Conservation (phyloP, 2,113 vertebrate species). For the Rhinoderma darwinii region DNA sequence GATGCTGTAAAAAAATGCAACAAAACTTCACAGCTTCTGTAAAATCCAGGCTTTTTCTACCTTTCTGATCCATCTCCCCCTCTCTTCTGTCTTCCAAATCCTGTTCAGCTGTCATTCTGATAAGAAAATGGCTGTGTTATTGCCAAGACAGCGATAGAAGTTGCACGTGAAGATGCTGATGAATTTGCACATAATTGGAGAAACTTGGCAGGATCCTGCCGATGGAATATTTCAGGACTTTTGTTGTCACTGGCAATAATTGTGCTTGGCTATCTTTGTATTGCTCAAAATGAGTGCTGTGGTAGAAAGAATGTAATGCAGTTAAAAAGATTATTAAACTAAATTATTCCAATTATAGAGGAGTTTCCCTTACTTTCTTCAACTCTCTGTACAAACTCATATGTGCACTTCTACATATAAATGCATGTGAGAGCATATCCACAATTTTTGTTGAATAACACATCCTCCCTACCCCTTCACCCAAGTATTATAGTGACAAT, state of each 20-base stretch:
- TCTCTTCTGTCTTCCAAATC: conserved; percentile 42
- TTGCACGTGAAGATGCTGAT: conserved; percentile 33
- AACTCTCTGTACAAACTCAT: neutral
- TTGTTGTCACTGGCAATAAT: conserved; percentile 28
- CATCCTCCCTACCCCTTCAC: too few relatives aligned
- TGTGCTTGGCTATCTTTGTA: conserved; percentile 26
- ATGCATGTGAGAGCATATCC: neutral
- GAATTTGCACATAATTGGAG: conserved; percentile 48
- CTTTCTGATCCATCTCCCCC: conserved; percentile 41
- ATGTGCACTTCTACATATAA: neutral
- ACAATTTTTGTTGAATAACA: neutral
- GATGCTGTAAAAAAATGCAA: conserved; percentile 29
- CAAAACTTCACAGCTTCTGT: conserved; percentile 54
- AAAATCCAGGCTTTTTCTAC: conserved; percentile 43
- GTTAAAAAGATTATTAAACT: neutral
- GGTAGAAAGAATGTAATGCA: neutral
- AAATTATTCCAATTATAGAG: neutral
- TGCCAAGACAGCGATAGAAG: conserved; percentile 40
- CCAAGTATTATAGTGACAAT: too few relatives aligned
- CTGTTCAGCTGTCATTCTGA: conserved; percentile 49
- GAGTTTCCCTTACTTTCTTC: neutral
- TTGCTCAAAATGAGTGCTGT: neutral
- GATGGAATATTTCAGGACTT: conserved; percentile 19
- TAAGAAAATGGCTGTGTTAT: conserved; percentile 33
- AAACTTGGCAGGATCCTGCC: conserved; percentile 34